Evolutionary conservation across 2,797 vertebrate genomes (phyloP).

Genomic region (Apogon hyalosoma): DNA sequence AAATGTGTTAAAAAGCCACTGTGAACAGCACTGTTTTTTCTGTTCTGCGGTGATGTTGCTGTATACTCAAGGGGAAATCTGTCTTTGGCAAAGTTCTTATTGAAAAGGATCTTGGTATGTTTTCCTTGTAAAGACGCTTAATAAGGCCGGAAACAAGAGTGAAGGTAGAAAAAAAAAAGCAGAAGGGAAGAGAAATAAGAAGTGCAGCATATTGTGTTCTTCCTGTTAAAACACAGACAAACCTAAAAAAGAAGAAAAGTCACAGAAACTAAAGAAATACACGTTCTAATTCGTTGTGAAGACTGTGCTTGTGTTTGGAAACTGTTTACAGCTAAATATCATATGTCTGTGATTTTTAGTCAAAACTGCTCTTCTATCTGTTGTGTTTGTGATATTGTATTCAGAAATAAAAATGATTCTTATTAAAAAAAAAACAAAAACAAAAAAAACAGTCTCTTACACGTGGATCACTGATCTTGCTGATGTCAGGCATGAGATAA

Average conservation of each 20-base stretch:
- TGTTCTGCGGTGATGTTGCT: conserved; percentile 9
- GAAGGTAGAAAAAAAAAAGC: conserved; percentile 3
- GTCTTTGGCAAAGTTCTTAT: conserved; percentile 6
- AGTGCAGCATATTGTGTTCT: conserved; percentile 24
- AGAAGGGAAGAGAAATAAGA: no score
- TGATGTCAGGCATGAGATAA: conserved; percentile 87
- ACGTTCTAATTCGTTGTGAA: conserved; percentile 6
- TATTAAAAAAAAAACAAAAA: no score
- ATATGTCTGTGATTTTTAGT: not conserved
- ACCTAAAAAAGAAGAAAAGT: conserved; percentile 6
- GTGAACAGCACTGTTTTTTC: not conserved
- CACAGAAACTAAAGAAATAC: not conserved
- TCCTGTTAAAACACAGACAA: conserved; percentile 3
- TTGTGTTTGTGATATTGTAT: not conserved
- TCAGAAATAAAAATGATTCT: not conserved
- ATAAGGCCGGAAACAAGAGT: conserved; percentile 33
- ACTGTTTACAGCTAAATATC: not conserved
- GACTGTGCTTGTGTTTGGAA: not conserved
- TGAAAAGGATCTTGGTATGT: conserved; percentile 32
- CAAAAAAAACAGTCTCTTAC: conserved; percentile 74
- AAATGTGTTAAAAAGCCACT: conserved; percentile 7
- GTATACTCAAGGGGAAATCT: not conserved
- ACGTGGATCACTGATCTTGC: conserved; percentile 76
- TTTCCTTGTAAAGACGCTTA: conserved; percentile 41
- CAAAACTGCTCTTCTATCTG: not conserved